phyloP scores from a whole-genome alignment of 2,113 vertebrate species.

The Callocephalon fimbriatum region DNA sequence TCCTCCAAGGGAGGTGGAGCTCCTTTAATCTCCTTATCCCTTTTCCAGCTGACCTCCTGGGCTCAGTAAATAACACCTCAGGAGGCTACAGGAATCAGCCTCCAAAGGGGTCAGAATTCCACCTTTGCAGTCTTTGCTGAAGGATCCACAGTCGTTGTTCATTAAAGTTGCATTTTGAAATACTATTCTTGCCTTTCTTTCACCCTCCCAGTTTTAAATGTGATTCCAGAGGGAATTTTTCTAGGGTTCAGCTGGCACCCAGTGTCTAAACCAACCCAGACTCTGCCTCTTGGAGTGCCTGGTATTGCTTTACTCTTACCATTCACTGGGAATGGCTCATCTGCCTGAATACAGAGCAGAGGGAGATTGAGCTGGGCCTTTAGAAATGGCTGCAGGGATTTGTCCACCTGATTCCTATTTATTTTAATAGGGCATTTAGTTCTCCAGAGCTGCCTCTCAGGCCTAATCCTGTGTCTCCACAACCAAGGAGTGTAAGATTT shows the following conservation, averaged over 20 bases:
- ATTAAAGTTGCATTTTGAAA: neutral
- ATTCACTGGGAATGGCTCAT: neutral
- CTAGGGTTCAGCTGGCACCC: neutral
- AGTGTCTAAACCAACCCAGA: neutral
- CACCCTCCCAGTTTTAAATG: neutral
- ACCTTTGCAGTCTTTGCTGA: neutral
- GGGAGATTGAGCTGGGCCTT: neutral
- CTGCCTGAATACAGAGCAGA: neutral
- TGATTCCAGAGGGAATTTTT: neutral
- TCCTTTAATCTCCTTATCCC: neutral
- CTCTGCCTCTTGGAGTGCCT: neutral
- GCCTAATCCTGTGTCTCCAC: neutral
- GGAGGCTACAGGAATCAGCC: slow-evolving; percentile 32
- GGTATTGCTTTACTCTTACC: neutral
- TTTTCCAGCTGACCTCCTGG: slow-evolving; percentile 55
- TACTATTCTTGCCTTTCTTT: neutral
- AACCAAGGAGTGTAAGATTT: neutral
- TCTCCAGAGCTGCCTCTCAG: neutral
- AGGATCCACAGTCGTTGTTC: neutral
- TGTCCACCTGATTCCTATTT: neutral
- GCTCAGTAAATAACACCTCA: slow-evolving; percentile 46
- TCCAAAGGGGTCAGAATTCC: slow-evolving; percentile 49
- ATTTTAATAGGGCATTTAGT: neutral
- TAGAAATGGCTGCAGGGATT: neutral
- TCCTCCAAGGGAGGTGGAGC: neutral